A percentile compares a stretch with the other conserved stretches of the same genome.
Evolutionary conservation across 2,113 vertebrate genomes (phyloP).

Genomic region (Ictalurus furcatus): DNA sequence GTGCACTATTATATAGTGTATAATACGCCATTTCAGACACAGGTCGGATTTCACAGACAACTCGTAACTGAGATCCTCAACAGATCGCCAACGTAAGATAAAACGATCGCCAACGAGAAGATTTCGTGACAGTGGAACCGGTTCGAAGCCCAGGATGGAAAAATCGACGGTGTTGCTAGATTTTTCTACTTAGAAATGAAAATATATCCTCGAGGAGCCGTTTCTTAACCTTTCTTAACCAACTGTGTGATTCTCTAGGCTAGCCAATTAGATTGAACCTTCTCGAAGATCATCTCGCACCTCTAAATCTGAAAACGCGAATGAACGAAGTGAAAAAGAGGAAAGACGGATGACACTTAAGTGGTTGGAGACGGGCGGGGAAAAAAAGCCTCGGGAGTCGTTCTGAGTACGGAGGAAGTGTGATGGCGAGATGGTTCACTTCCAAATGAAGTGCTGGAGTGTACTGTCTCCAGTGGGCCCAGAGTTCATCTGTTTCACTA

Average conservation of each 20-base stretch:
- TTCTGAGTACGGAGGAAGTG: not conserved
- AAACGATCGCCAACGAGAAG: not conserved
- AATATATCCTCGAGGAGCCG: not conserved
- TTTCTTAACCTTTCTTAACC: no score
- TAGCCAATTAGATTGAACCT: not conserved
- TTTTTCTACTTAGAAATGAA: not conserved
- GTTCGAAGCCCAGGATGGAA: not conserved
- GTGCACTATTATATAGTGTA: not conserved
- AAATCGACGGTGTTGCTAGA: not conserved
- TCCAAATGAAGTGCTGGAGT: conserved; percentile 47
- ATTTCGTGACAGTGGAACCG: not conserved
- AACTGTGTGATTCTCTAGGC: not conserved
- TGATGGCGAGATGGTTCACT: conserved; percentile 28
- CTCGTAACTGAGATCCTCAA: not conserved
- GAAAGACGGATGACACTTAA: not conserved
- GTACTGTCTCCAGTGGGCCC: conserved; percentile 32
- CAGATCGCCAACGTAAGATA: no score
- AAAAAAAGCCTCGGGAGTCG: not conserved
- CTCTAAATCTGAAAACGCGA: not conserved
- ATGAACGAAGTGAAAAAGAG: not conserved
- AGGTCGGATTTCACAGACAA: not conserved
- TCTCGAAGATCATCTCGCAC: not conserved
- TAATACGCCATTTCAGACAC: not conserved
- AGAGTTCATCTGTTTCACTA: conserved; percentile 61
- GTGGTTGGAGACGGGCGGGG: not conserved